Percentiles rank a stretch among this genome's conserved stretches.
Evolutionary conservation across 1,140 invertebrate genomes (phyloP).

Genomic region (Sitodiplosis mosellana): DNA sequence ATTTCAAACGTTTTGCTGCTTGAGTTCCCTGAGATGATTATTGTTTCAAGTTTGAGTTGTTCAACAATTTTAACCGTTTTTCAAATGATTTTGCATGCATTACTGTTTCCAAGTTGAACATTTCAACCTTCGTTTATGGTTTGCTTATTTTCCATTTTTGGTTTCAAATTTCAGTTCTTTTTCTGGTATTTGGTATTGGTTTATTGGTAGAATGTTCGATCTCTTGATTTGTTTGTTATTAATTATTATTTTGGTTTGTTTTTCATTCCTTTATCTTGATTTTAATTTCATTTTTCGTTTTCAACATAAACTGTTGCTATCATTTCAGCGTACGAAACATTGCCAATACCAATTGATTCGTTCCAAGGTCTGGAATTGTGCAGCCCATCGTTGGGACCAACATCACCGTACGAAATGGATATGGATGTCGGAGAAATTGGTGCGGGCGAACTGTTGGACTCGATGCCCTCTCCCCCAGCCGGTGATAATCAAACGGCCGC

Average conservation of each 20-base stretch:
- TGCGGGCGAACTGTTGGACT: slow-evolving; percentile 56
- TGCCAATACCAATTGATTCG: slow-evolving; percentile 86
- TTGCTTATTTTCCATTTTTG: no score
- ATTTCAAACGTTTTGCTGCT: no score
- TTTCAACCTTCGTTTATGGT: no score
- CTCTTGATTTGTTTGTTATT: not conserved
- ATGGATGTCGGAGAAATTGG: slow-evolving; percentile 65
- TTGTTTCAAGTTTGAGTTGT: no score
- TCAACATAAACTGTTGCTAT: not conserved
- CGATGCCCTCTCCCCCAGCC: slow-evolving; percentile 68
- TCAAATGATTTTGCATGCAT: no score
- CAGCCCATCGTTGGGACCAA: slow-evolving; percentile 34
- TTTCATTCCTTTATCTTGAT: not conserved
- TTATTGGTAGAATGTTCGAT: not conserved
- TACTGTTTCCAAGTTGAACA: no score
- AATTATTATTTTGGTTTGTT: not conserved
- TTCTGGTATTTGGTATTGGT: not conserved
- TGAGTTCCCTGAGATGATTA: no score
- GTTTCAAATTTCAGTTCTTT: not conserved
- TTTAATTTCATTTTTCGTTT: not conserved
- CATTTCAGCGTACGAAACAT: slow-evolving; percentile 58
- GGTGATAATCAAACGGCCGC: slow-evolving; percentile 80
- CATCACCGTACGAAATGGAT: slow-evolving; percentile 46
- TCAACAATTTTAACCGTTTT: no score
- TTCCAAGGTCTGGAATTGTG: slow-evolving; percentile 89